phyloP scores from a whole-genome alignment of 2,888 invertebrate species.

The Sussaba pulchella region DNA sequence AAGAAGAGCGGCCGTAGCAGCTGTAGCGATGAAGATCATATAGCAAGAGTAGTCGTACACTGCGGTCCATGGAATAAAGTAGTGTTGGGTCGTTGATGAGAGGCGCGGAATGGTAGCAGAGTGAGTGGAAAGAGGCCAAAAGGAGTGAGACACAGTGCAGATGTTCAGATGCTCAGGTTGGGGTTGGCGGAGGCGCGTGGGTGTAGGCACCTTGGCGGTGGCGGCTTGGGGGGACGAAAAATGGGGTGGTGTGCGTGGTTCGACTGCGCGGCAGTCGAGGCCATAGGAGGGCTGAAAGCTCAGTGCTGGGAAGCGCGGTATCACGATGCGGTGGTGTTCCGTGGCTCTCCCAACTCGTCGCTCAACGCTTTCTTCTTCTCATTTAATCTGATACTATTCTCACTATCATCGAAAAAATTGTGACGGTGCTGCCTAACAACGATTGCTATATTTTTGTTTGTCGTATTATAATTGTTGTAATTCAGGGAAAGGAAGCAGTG shows the following conservation, averaged over 20 bases:
- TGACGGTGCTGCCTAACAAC: constrained; percentile 45
- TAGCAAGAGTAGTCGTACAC: constrained; percentile 74
- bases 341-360: constrained; percentile 78
- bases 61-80: constrained; percentile 78
- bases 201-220: constrained; percentile 72
- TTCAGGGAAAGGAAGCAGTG: constrained; percentile 3
- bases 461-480: constrained; percentile 29
- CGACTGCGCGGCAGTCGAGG: constrained; percentile 83
- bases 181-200: constrained; percentile 67
- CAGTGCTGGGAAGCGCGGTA: constrained; percentile 82
- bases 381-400: constrained; percentile 52
- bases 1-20: constrained; percentile 39
- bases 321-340: constrained; percentile 82
- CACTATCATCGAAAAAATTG: constrained; percentile 48
- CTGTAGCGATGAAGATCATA: constrained; percentile 56
- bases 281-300: constrained; percentile 79
- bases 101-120: constrained; percentile 49
- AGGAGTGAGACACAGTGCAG: constrained; percentile 54
- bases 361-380: constrained; percentile 71
- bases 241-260: constrained; percentile 82
- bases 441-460: constrained; percentile 42
- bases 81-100: constrained; percentile 69
- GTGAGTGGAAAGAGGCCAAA: constrained; percentile 44
- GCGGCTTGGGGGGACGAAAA: constrained; percentile 71
- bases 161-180: constrained; percentile 48